Evolutionary conservation across 2,113 vertebrate genomes (phyloP).

Genomic region (Stictonetta naevosa): DNA sequence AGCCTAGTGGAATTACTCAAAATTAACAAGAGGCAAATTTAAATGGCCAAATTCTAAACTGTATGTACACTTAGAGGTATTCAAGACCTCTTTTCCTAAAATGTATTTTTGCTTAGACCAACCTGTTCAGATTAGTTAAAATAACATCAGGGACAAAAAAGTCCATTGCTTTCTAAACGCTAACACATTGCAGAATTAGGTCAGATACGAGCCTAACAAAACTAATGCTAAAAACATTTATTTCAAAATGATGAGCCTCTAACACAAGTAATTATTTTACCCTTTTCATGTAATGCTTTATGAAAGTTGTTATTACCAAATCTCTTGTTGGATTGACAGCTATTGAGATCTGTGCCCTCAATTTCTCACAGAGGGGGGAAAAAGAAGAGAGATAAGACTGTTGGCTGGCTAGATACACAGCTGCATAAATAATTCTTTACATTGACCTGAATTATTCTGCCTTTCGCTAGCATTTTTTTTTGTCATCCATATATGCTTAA

Average conservation of each 20-base stretch:
- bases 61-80: neutral
- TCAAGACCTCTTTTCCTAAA: neutral
- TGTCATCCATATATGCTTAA: conserved; percentile 66
- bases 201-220: neutral
- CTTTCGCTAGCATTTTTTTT: conserved; percentile 51
- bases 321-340: conserved; percentile 1
- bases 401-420: conserved; percentile 52
- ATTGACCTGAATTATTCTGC: conserved; percentile 64
- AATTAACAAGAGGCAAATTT: neutral
- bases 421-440: conserved; percentile 51
- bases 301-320: conserved; percentile 36
- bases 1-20: neutral
- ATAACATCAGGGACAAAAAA: neutral
- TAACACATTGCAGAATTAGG: neutral
- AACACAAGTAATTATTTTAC: conserved; percentile 30
- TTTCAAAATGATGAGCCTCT: neutral
- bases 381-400: neutral
- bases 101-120: neutral
- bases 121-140: neutral
- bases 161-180: neutral
- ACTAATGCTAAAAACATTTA: neutral
- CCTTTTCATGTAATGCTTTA: conserved; percentile 13
- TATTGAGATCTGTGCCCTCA: conserved; percentile 48
- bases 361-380: conserved; percentile 28
- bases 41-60: neutral